Evolutionary conservation across 2,113 vertebrate species (phyloP), one percentile per base, ranked within the genome.

Genomic region (Cyprichromis sp.): DNA sequence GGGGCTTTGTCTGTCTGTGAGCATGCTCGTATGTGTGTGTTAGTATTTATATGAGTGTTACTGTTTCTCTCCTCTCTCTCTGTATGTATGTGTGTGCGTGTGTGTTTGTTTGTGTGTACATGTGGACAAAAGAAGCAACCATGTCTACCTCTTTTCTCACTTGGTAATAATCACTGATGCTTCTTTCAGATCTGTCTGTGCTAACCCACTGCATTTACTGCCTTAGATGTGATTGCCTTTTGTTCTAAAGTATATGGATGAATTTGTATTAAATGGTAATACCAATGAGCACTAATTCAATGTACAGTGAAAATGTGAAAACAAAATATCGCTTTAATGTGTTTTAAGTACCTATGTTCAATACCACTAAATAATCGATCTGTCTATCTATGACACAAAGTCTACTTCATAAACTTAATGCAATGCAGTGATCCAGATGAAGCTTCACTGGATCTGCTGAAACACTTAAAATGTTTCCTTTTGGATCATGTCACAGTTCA

Each of bases 1-100:
- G 88, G 93, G 92, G 92, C 93, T 95, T 95, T 96, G 94, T 95
- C 91, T 95, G 92, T 91, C 82, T 91, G 89, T 92, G 91, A 88
- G 92, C 78, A 24, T 50, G 63, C 42, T 8, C 87, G 80, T 90
- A 9, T 92, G 86, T 90, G 88, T 91, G 86, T 89, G 86, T 83
- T 82, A 83, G 47, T 29, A 63, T 86, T 81, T 86, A 80, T 59
- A 61, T 71, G 53, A 76, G 80, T 79, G 79, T 87, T 66, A 80
- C 76, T 57, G 52, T 88, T 42, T 87, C 50, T 78, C 26, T 78
- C 73, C 17, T 78, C 26, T 29, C 61, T 66, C 3, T 61, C 16
- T 61, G 26, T 61, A 17, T 0, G 5, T 31, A 1, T 57, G 55
- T 59, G 57, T 57, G 54, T 55, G 50, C 17, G 80, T 50, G 59